Evolutionary conservation across 2,113 vertebrate species (phyloP).

Genomic region (Leucosticte australis): DNA sequence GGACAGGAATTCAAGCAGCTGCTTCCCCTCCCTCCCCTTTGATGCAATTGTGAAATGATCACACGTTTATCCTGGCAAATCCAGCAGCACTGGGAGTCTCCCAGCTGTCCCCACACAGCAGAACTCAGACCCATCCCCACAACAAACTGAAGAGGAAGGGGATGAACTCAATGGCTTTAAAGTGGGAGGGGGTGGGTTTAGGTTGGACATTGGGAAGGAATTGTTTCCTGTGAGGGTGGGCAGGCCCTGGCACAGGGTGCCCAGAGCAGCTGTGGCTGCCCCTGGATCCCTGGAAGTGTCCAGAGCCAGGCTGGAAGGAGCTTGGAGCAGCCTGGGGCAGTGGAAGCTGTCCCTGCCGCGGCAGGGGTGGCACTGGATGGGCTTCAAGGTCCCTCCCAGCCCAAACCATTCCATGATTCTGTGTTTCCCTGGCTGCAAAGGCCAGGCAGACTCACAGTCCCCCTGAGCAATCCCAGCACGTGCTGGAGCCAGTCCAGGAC

Average conservation of each 20-base stretch:
- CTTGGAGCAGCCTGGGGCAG: background rate
- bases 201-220: background rate
- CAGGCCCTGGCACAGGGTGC: background rate
- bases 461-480: background rate
- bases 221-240: background rate
- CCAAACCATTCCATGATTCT: background rate
- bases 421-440: background rate
- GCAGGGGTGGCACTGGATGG: too few species aligned
- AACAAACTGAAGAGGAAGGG: background rate
- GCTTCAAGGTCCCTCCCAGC: background rate
- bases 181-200: background rate
- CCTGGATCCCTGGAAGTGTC: background rate
- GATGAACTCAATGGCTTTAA: rapidly evolving
- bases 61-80: background rate
- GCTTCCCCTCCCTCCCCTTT: background rate
- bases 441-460: background rate
- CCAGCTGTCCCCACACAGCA: background rate
- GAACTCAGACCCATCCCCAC: background rate
- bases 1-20: background rate
- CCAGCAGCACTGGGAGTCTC: background rate
- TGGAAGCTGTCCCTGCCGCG: background rate
- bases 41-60: background rate
- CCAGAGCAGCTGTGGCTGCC: background rate
- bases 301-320: rapidly evolving
- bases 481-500: background rate